Percentiles rank a stretch among this genome's conserved stretches.
phyloP scores from a whole-genome alignment of 1,140 invertebrate species.

The Listronotus oregonensis region DNA sequence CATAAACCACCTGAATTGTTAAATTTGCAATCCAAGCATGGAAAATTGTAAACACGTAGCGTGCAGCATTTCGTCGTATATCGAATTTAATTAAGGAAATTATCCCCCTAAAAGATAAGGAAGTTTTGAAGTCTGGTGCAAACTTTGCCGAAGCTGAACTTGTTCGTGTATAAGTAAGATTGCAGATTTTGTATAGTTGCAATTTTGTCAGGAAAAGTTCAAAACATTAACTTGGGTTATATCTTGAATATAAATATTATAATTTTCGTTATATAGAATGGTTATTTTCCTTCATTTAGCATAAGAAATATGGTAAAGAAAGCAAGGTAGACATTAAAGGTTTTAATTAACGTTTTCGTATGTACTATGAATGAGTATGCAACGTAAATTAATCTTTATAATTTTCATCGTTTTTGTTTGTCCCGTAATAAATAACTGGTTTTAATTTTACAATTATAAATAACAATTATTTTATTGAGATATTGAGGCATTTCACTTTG shows the following conservation, averaged over 20 bases:
- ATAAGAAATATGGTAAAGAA: no score
- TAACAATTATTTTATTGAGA: no score
- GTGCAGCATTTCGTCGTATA: constrained; percentile 16
- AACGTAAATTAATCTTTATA: no score
- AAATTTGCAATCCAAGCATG: background rate
- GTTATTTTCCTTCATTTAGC: no score
- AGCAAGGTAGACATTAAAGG: no score
- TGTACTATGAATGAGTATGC: no score
- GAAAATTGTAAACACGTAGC: constrained; percentile 25
- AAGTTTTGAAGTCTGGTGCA: constrained; percentile 27
- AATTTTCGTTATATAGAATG: constrained; percentile 7
- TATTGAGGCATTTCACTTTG: no score
- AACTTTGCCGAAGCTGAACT: constrained; percentile 21
- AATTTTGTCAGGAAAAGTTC: constrained; percentile 28
- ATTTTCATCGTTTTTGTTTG: no score
- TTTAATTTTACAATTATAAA: no score
- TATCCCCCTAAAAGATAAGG: constrained; percentile 25
- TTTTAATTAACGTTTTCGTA: no score
- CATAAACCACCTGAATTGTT: background rate
- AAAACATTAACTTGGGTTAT: constrained; percentile 30
- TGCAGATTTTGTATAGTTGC: constrained; percentile 30
- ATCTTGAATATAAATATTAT: constrained; percentile 25
- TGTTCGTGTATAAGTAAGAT: constrained; percentile 30
- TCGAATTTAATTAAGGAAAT: constrained; percentile 33
- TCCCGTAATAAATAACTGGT: no score